These are phyloP conservation scores for Trachops cirrhosus DNA, from an alignment of 2,797 vertebrate genomes.

Conservation along the genomic window DNA sequence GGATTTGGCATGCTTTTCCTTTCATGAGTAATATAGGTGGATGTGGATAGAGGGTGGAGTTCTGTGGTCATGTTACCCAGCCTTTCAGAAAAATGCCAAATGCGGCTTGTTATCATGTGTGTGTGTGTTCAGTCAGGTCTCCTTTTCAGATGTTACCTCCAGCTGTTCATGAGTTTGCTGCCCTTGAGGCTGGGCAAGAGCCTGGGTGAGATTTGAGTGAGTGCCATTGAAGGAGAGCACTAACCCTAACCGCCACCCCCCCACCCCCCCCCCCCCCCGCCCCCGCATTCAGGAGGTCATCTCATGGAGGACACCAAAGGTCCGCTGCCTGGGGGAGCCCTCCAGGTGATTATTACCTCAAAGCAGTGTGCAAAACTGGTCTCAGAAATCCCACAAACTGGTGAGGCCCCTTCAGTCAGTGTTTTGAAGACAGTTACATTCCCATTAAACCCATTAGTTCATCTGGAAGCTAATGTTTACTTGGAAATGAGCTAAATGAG, in stretches of 20 bases:
- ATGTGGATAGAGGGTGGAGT: background rate
- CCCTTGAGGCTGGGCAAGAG: background rate
- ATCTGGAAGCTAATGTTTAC: constrained; percentile 46
- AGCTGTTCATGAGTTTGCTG: background rate
- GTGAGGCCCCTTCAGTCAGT: background rate
- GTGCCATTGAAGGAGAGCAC: background rate
- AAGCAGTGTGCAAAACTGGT: background rate
- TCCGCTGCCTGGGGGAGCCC: background rate
- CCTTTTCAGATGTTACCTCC: background rate
- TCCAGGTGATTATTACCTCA: background rate
- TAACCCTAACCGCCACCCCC: no score
- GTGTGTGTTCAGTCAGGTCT: background rate
- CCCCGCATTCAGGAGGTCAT: background rate
- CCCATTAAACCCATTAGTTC: constrained; percentile 37
- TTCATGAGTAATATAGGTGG: background rate
- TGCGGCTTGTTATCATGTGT: background rate
- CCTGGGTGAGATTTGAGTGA: background rate
- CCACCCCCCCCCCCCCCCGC: no score
- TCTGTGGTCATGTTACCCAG: background rate
- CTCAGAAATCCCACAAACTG: background rate
- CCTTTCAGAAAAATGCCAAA: background rate
- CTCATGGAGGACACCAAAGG: background rate
- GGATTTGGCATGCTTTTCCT: background rate
- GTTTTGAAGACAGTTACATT: constrained; percentile 38
- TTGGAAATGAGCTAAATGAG: constrained; percentile 34